A percentile compares a stretch with the other conserved stretches of the same genome.
Conservation (phyloP, 2,888 invertebrate species). For the Aricia artaxerxes region DNA sequence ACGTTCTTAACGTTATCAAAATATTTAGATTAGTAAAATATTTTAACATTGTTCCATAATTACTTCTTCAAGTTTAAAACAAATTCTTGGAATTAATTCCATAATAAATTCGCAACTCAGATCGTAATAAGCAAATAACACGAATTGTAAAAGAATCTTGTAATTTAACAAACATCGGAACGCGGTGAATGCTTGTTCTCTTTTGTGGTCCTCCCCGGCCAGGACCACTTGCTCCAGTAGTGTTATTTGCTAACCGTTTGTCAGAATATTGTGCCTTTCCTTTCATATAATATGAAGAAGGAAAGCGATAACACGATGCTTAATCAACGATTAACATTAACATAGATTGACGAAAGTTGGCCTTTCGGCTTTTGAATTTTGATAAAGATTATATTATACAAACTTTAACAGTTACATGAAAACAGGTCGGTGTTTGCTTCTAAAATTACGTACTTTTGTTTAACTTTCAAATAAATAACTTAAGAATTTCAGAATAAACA, state of each 20-base stretch:
- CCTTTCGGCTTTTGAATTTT: background rate
- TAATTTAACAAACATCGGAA: conserved; percentile 17
- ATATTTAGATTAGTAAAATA: background rate
- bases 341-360: no score
- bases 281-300: no score
- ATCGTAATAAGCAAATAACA: conserved; percentile 17
- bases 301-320: no score
- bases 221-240: background rate
- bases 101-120: conserved; percentile 6
- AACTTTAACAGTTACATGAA: background rate
- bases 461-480: no score
- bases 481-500: no score
- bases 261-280: background rate
- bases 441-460: background rate
- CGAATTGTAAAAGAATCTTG: conserved; percentile 12
- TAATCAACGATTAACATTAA: no score
- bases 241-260: background rate
- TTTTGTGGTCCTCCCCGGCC: background rate
- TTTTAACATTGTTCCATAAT: background rate
- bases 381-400: background rate
- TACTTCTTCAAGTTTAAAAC: background rate
- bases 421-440: background rate
- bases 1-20: background rate
- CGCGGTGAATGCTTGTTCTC: background rate
- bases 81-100: background rate